Evolutionary conservation across 2,797 vertebrate species (phyloP), one percentile per base, ranked within the genome.

Genomic region (Holocentrus rufus): DNA sequence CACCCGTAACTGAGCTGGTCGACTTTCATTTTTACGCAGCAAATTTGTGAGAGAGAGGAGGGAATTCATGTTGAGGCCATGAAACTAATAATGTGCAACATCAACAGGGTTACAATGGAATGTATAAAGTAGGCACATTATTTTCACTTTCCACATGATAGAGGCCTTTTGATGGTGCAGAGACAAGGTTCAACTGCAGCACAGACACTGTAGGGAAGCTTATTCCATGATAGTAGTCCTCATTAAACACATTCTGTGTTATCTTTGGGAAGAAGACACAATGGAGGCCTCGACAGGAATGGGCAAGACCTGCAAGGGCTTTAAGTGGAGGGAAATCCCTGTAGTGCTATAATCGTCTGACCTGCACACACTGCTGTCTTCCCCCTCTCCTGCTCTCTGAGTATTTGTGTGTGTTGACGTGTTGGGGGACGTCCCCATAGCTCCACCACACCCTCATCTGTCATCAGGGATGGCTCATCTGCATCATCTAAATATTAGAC

Each of bases 261-360:
- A 77, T 92, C 76, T 81, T 88, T 82, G 47, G 84, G 87, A 91
- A 88, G 74, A 34, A 31, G 67, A 44, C 67, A 90, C 89, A 90
- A 90, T 82, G 65, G 84, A 80, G 61, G 53, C 57, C 59, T 72
- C 44, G 39, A 59, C 39, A 59, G 60, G 34, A 65, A 65, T 17
- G 65, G 66, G 77, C 74, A 75, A 77, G 72, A 68, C 70, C 50
- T 71, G 63, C 11, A 56, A 52, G 8, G 5, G 39, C 23, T 73
- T 57, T 0, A 58, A 46, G 49, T 22, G 11, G 18, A 66, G 74
- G 75, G 74, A 81, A 86, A 84, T 81, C 63, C 62, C 54, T 60
- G 44, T 25, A 50, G 31, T 17, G 62, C 47, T 70, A 23, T 27
- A 27, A 57, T 18, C 42, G 62, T 30, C 53, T 69, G 80, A 80